Conservation (phyloP, 2,888 invertebrate species). For the Heterodera filipjevi region DNA sequence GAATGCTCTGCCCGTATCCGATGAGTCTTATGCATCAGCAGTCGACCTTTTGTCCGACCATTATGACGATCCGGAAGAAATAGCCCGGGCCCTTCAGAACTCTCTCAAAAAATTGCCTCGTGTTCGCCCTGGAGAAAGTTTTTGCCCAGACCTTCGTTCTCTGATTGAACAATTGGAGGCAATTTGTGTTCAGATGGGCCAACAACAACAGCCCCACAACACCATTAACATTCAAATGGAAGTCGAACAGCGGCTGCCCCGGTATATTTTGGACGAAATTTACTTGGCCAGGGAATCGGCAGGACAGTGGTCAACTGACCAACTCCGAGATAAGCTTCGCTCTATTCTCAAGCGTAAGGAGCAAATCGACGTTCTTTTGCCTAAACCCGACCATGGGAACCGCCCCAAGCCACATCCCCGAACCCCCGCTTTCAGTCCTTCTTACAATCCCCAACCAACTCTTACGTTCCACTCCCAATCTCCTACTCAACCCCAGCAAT, state of each 20-base stretch:
- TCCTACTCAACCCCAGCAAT: not conserved
- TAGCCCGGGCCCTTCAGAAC: not conserved
- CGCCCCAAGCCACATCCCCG: not conserved
- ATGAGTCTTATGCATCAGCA: not conserved
- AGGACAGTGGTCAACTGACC: not conserved
- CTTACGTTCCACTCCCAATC: not conserved
- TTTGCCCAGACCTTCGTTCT: constrained; percentile 6
- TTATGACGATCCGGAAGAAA: not conserved
- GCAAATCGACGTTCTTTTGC: constrained; percentile 8
- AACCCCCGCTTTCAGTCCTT: not conserved
- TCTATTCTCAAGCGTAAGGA: constrained; percentile 2
- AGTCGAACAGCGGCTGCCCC: not conserved
- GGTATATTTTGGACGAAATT: constrained; percentile 13
- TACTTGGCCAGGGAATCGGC: not conserved
- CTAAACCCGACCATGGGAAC: not conserved
- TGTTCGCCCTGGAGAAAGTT: not conserved
- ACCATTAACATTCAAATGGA: constrained; percentile 14
- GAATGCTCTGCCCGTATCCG: not conserved
- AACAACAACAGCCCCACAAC: not conserved
- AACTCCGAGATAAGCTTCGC: not conserved
- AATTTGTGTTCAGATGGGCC: constrained; percentile 6
- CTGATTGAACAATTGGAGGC: constrained; percentile 8
- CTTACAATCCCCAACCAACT: not conserved
- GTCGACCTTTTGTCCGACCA: not conserved
- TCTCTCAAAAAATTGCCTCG: not conserved